Conservation (phyloP, 2,113 vertebrate genomes). For the Alces alces region DNA sequence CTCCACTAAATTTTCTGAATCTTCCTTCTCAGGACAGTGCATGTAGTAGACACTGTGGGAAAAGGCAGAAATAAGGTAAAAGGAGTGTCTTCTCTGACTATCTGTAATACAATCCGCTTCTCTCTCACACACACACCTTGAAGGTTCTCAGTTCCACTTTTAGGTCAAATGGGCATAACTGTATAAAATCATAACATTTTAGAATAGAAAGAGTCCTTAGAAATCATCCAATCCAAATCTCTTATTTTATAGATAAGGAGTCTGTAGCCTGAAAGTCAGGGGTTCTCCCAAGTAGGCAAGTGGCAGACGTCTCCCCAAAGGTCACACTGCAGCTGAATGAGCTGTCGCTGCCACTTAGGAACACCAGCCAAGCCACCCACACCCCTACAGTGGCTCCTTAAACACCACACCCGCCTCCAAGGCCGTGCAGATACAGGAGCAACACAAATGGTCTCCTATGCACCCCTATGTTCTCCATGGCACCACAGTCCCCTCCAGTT, state of each 20-base stretch:
- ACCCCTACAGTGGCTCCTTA: neutral
- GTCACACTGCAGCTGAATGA: neutral
- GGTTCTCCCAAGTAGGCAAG: neutral
- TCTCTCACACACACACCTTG: neutral
- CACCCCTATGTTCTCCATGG: neutral
- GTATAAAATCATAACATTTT: neutral
- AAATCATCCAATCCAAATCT: neutral
- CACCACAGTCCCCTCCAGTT: neutral
- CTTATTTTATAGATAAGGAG: neutral
- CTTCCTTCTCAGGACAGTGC: neutral
- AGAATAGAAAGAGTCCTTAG: neutral
- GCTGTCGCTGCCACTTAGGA: neutral
- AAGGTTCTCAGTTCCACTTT: neutral
- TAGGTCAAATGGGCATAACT: conserved; percentile 8
- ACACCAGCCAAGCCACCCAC: neutral
- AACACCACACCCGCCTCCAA: neutral
- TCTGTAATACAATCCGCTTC: neutral
- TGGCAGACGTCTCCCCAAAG: neutral
- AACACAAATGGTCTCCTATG: neutral
- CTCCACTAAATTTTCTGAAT: neutral
- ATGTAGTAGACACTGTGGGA: neutral
- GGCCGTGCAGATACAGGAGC: rapidly evolving
- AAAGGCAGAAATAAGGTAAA: neutral
- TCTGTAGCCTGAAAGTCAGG: neutral
- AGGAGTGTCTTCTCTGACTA: neutral